Evolutionary conservation across 2,113 vertebrate genomes (phyloP).

Genomic region (Candoia aspera): DNA sequence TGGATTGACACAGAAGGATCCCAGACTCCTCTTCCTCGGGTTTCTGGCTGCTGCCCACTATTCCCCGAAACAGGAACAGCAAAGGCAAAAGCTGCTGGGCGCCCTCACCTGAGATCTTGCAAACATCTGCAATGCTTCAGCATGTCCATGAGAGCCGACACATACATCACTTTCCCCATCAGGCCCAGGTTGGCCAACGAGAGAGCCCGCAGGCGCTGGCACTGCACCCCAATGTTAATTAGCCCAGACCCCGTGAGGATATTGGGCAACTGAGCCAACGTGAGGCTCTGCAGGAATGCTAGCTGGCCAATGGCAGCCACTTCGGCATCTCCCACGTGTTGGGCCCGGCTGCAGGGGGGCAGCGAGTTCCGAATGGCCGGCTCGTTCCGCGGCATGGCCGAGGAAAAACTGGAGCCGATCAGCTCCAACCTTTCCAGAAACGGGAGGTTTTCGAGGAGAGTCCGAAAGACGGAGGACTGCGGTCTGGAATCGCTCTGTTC

Average conservation of each 20-base stretch:
- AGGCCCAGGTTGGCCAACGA: slow-evolving; percentile 92
- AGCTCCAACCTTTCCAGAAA: slow-evolving; percentile 87
- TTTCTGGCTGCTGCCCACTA: too few species aligned
- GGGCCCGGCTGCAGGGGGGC: slow-evolving; percentile 85
- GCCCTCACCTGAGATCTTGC: slow-evolving; percentile 91
- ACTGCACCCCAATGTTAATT: slow-evolving; percentile 80
- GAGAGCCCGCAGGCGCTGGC: slow-evolving; percentile 84
- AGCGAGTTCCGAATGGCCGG: slow-evolving; percentile 88
- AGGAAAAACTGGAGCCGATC: slow-evolving; percentile 91
- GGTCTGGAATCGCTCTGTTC: slow-evolving; percentile 67
- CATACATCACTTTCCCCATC: slow-evolving; percentile 88
- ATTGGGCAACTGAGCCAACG: slow-evolving; percentile 91
- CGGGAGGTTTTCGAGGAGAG: slow-evolving; percentile 78
- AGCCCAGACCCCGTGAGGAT: slow-evolving; percentile 88
- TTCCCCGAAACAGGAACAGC: neutral
- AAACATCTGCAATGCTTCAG: slow-evolving; percentile 87
- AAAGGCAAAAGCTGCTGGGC: accelerated
- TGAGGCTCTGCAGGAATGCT: slow-evolving; percentile 81
- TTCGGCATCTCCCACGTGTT: slow-evolving; percentile 82
- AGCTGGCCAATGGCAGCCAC: slow-evolving; percentile 85
- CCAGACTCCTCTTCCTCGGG: neutral
- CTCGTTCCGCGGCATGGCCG: slow-evolving; percentile 90
- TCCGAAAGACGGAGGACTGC: slow-evolving; percentile 75
- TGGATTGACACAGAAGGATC: too few species aligned
- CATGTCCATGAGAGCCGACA: slow-evolving; percentile 84